These are phyloP conservation scores for Epistrophe grossulariae DNA, from an alignment of 2,888 invertebrate genomes.

Conservation along the genomic window DNA sequence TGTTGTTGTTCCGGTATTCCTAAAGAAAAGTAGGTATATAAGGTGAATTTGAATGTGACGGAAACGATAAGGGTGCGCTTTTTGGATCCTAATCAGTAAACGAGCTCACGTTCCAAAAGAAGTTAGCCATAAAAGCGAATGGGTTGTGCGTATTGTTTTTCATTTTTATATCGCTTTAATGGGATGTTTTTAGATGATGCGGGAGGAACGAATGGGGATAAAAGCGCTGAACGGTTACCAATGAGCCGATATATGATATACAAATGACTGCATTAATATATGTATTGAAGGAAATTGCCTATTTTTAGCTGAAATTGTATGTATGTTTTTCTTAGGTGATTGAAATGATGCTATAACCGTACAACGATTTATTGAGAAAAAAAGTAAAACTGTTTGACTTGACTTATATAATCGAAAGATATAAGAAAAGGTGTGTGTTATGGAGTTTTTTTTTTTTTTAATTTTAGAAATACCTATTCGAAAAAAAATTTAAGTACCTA, in stretches of 20 bases:
- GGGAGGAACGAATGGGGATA: not conserved
- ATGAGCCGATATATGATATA: constrained; percentile 39
- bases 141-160: constrained; percentile 63
- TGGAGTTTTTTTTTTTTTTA: not conserved
- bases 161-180: constrained; percentile 65
- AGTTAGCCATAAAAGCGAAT: constrained; percentile 58
- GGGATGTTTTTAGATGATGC: not conserved
- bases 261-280: constrained; percentile 58
- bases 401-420: not conserved
- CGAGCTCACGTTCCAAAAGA: constrained; percentile 55
- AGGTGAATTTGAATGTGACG: constrained; percentile 22
- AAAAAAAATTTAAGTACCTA: not conserved
- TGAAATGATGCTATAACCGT: constrained; percentile 34
- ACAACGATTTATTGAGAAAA: not conserved
- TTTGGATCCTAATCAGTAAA: constrained; percentile 58
- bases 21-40: not conserved
- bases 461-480: not conserved
- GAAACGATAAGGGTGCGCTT: constrained; percentile 8
- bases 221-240: constrained; percentile 39
- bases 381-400: not conserved
- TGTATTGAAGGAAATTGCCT: constrained; percentile 38
- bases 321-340: constrained; percentile 28
- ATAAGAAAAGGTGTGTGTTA: not conserved
- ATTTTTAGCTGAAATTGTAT: constrained; percentile 32
- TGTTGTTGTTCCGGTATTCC: not conserved